Conservation (phyloP, 2,113 vertebrate genomes). For the Xenus cinereus region DNA sequence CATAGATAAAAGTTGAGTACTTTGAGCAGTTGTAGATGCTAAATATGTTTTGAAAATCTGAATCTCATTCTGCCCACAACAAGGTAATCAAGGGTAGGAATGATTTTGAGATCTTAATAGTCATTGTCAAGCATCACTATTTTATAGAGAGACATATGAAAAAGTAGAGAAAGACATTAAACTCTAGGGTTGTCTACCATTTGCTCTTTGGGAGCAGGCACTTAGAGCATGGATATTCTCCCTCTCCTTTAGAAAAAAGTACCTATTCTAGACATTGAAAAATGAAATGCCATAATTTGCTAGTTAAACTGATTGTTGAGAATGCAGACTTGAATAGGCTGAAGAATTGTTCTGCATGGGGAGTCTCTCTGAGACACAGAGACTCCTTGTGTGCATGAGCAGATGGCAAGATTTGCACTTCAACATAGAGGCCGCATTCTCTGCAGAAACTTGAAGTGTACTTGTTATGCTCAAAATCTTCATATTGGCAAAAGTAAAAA, state of each 20-base stretch:
- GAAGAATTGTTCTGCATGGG: not conserved
- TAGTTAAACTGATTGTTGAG: not conserved
- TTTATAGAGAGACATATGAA: not conserved
- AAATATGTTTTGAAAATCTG: not conserved
- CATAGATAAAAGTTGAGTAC: not conserved
- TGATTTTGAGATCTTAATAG: not conserved
- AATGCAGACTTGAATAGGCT: not conserved
- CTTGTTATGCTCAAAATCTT: not conserved
- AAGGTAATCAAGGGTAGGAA: not conserved
- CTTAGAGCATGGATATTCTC: not conserved
- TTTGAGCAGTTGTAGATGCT: not conserved
- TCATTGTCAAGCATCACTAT: not conserved
- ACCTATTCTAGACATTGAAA: not conserved
- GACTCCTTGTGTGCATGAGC: not conserved
- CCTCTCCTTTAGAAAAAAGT: not conserved
- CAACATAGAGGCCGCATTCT: not conserved
- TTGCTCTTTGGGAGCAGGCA: not conserved
- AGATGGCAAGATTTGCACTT: not conserved
- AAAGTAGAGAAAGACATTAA: not conserved
- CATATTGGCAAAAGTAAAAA: not conserved
- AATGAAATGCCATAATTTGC: not conserved
- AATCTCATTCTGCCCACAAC: not conserved
- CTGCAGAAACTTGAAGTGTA: not conserved
- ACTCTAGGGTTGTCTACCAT: not conserved
- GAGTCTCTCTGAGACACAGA: not conserved